Conservation (phyloP, 2,888 invertebrate species). For the Crossocerus cetratus region DNA sequence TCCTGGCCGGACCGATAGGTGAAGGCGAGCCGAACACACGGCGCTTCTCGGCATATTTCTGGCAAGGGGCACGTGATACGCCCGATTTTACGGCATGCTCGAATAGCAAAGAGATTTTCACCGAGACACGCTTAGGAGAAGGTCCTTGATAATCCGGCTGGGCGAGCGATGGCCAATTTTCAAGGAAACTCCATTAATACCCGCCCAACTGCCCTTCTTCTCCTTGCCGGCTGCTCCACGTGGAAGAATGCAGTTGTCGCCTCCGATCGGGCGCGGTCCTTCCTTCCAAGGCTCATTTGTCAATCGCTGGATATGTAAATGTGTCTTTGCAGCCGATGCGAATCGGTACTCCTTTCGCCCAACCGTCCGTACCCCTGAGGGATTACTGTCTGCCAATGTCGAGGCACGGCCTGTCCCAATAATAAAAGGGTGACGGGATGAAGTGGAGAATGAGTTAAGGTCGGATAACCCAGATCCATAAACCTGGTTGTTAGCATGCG, state of each 20-base stretch:
- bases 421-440: background rate
- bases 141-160: slow-evolving; percentile 15
- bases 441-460: slow-evolving; percentile 20
- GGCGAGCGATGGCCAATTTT: slow-evolving; percentile 31
- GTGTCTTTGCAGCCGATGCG: background rate
- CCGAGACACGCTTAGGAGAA: background rate
- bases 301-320: no score
- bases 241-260: background rate
- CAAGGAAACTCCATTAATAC: slow-evolving; percentile 41
- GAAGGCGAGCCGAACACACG: slow-evolving; percentile 44
- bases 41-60: slow-evolving; percentile 50
- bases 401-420: no score
- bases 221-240: background rate
- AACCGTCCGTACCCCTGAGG: background rate
- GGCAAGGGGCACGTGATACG: slow-evolving; percentile 35
- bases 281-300: no score
- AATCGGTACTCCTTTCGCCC: background rate
- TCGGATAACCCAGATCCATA: slow-evolving; percentile 53
- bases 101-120: slow-evolving; percentile 15
- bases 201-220: slow-evolving; percentile 19
- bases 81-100: slow-evolving; percentile 26
- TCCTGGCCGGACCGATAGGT: slow-evolving; percentile 56
- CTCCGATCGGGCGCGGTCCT: background rate
- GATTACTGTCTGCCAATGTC: no score
- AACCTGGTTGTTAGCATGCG: slow-evolving; percentile 28